Percentiles rank a stretch among this genome's conserved stretches.
These are phyloP conservation scores for Euthynnus affinis DNA, from an alignment of 2,797 vertebrate genomes.

Conservation along the genomic window DNA sequence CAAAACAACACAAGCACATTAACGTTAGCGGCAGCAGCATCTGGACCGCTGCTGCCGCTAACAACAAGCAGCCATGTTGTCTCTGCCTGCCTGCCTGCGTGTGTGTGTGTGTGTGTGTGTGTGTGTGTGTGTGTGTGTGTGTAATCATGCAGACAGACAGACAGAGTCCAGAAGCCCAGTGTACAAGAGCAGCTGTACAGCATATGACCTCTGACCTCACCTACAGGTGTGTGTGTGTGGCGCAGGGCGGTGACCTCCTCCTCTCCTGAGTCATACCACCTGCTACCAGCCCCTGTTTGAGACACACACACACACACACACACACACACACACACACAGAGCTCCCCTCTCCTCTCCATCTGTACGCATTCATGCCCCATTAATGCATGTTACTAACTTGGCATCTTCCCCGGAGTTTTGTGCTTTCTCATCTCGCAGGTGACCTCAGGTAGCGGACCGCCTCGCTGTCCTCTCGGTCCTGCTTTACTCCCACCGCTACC, in stretches of 20 bases:
- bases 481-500: no score
- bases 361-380: no score
- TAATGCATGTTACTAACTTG: no score
- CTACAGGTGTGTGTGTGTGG: conserved; percentile 45
- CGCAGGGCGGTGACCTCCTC: conserved; percentile 34
- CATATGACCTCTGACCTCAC: conserved; percentile 64
- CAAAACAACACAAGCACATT: background rate
- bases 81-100: background rate
- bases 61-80: conserved; percentile 20
- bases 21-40: conserved; percentile 6
- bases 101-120: conserved; percentile 22
- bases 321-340: conserved; percentile 13
- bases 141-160: conserved; percentile 16
- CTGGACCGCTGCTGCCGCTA: conserved; percentile 7
- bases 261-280: conserved; percentile 63
- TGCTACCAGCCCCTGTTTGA: conserved; percentile 47
- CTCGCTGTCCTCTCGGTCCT: no score
- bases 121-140: conserved; percentile 26
- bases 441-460: no score
- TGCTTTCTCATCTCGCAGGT: no score
- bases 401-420: no score
- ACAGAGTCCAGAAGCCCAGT: conserved; percentile 44
- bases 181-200: conserved; percentile 65
- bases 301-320: conserved; percentile 29
- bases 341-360: conserved; percentile 13